A percentile compares a stretch with the other conserved stretches of the same genome.
Evolutionary conservation across 2,113 vertebrate species (phyloP).

Genomic region (Excalfactoria chinensis): DNA sequence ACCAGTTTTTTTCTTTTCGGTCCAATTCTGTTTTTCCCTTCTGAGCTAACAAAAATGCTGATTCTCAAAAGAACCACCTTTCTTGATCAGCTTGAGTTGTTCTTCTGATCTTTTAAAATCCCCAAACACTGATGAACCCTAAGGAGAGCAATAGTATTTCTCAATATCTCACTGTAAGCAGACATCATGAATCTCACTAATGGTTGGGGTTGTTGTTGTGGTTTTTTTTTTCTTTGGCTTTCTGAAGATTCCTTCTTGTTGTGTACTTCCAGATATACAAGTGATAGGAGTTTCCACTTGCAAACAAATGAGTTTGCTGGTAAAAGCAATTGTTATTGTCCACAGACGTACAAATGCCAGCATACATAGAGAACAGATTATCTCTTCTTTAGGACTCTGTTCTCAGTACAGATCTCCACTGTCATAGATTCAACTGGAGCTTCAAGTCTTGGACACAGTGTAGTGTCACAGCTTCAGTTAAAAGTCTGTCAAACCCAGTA

Average conservation of each 20-base stretch:
- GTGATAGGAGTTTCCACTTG: neutral
- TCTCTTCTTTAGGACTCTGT: neutral
- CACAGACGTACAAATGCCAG: neutral
- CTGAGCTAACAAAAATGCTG: neutral
- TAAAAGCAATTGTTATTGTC: neutral
- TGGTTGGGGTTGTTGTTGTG: no score
- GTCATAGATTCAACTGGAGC: neutral
- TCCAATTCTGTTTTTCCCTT: neutral
- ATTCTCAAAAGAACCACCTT: neutral
- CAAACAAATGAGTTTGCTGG: neutral
- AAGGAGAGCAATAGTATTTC: neutral
- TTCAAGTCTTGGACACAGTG: neutral
- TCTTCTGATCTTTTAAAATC: neutral
- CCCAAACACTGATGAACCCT: neutral
- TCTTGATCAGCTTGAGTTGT: neutral
- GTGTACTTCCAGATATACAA: fast-evolving
- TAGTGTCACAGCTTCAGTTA: neutral
- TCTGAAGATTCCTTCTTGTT: neutral
- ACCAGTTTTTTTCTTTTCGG: neutral
- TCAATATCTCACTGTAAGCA: neutral
- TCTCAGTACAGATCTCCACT: neutral
- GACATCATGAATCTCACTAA: neutral
- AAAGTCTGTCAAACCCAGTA: neutral
- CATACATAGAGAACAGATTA: neutral
- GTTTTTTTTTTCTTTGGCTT: neutral